Evolutionary conservation across 92 coral and sea anemone genomes (phyloP).

Genomic region (Heteractis magnifica): DNA sequence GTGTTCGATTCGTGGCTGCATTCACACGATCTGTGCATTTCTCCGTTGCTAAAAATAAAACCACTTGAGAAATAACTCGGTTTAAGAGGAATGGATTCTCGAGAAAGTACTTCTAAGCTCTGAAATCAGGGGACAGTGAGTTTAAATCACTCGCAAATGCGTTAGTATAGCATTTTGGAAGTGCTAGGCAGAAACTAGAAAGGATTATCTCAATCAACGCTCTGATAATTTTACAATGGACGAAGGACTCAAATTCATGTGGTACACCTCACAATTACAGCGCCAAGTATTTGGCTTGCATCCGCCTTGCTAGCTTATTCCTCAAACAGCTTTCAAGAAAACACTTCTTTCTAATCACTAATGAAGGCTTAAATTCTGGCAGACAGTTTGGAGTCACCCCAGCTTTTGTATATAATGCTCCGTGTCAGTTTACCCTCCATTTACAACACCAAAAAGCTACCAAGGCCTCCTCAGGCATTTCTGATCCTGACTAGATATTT

Average conservation of each 20-base stretch:
- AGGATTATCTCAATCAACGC: slow-evolving; percentile 54
- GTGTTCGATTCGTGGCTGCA: slow-evolving; percentile 54
- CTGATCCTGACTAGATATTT: slow-evolving; percentile 2
- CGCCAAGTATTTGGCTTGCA: slow-evolving; percentile 35
- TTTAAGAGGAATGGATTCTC: slow-evolving; percentile 26
- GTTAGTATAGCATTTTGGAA: slow-evolving; percentile 22
- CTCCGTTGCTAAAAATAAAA: slow-evolving; percentile 44
- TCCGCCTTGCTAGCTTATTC: slow-evolving; percentile 39
- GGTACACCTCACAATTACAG: slow-evolving; percentile 49
- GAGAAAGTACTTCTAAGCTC: slow-evolving; percentile 27
- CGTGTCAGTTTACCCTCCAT: slow-evolving; percentile 41
- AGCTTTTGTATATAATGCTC: slow-evolving; percentile 34
- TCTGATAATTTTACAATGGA: slow-evolving; percentile 37
- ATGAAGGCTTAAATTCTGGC: slow-evolving; percentile 30
- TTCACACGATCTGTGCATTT: slow-evolving; percentile 45
- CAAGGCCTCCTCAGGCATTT: slow-evolving; percentile 33
- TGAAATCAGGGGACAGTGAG: slow-evolving; percentile 27
- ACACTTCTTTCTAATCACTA: slow-evolving; percentile 34
- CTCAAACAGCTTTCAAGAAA: slow-evolving; percentile 35
- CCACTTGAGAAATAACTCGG: slow-evolving; percentile 36
- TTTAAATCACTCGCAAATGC: slow-evolving; percentile 8
- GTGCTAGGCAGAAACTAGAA: slow-evolving; percentile 18
- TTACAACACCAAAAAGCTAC: slow-evolving; percentile 31
- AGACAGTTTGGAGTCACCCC: slow-evolving; percentile 46
- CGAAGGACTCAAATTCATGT: slow-evolving; percentile 46